Base-by-base conservation (phyloP, 2,113 vertebrate species). In the Suncus etruscus region DNA sequence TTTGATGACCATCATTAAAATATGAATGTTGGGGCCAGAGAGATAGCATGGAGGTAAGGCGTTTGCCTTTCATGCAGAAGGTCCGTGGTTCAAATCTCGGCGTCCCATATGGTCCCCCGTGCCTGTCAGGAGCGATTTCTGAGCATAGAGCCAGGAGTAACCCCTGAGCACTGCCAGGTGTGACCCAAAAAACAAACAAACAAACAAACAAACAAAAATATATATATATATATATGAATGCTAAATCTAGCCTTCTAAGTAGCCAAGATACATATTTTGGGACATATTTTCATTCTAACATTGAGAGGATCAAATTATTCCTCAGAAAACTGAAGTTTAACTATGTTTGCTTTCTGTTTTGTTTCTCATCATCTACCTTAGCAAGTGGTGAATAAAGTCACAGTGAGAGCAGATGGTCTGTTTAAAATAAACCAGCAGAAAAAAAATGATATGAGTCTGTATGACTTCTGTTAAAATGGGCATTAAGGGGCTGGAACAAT, bases 301-400 rank as follows among this genome's bases (percentile, higher is more conserved):
- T 45, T 92, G 31, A 65, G 69, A 18, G 85, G 79, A 93, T 72
- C 58, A 72, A 47, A 11, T 39, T 27, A 54, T 24, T 72, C 25
- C 78, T 54, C 51, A 91, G 75, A 91, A 95, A 94, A 91, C n/a
- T 75, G 31, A 92, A 94, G 69, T 29, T 81, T 96, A 81, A 84
- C 86, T 89, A 54, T 25, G 66, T 92, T 91, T 78, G 87, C 50
- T 22, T 68, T 22, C 6, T 83, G 11, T 75, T 95, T 95, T 63
- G 20, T 61, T 22, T 22, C 51, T 79, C 86, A 32, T 48, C 45
- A 85, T 86, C 27, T 8, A 18, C 39, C 32, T 88, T 51, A 32
- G 47, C 66, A 51, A 87, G 0, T 81, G 39, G 45, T 73, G 50
- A 65, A 50, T 45, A 68, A 91, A 86, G 27, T 12, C 50, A 74